phyloP scores from a whole-genome alignment of 2,888 invertebrate genomes.

The Cerastoderma edule region DNA sequence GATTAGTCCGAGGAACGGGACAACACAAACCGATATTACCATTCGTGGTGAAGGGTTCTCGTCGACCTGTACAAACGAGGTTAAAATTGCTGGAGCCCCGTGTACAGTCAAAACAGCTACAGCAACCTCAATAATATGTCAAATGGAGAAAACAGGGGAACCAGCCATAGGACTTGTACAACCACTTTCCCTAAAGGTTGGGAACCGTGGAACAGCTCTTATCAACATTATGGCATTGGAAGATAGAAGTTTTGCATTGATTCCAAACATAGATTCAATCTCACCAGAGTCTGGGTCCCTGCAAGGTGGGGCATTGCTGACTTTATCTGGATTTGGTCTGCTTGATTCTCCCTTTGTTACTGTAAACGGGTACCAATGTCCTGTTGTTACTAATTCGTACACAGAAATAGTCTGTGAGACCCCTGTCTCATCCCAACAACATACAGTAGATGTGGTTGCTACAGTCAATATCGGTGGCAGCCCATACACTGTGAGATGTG shows the following conservation, averaged over 20 bases:
- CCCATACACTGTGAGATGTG: conserved; percentile 56
- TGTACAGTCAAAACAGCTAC: conserved; percentile 46
- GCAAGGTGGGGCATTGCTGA: conserved; percentile 59
- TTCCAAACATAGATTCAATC: conserved; percentile 58
- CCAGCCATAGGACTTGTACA: conserved; percentile 58
- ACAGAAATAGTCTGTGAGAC: conserved; percentile 65
- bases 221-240: conserved; percentile 45
- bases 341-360: conserved; percentile 47
- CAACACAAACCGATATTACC: conserved; percentile 59
- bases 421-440: conserved; percentile 46
- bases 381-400: conserved; percentile 57
- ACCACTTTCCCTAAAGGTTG: conserved; percentile 53
- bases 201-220: conserved; percentile 62
- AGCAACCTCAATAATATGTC: conserved; percentile 40
- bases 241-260: conserved; percentile 57
- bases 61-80: conserved; percentile 68
- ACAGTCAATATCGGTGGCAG: conserved; percentile 35
- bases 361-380: conserved; percentile 63
- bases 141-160: conserved; percentile 44
- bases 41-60: conserved; percentile 68
- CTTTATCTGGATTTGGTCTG: conserved; percentile 69
- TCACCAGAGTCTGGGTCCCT: conserved; percentile 54
- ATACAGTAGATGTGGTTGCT: conserved; percentile 32
- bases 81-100: conserved; percentile 54
- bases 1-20: conserved; percentile 60